Evolutionary conservation across 1,140 invertebrate genomes (phyloP), one percentile per base, ranked within the genome.

Genomic region (Lepidotrigona ventralis): DNA sequence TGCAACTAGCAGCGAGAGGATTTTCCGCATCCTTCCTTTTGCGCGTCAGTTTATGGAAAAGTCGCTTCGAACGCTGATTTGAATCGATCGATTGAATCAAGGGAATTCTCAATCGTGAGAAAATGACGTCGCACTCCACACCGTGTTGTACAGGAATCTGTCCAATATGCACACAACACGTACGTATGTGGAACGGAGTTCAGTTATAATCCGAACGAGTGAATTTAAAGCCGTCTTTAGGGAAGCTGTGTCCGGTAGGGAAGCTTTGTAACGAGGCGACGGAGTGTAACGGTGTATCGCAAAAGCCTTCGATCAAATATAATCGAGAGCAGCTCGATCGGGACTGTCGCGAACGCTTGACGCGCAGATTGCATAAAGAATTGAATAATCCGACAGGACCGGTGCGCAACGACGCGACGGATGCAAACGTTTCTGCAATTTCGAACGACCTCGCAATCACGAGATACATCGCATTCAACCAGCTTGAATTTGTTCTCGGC

Each of bases 301-400:
- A 12, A 56, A 21, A 64, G 6, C 54, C 66, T 51, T 66, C 64
- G 56, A 60, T 83, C 63, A 79, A 39, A 64, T 23, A 80, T 79
- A 83, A 88, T 88, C 73, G 86, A 29, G 54, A 79, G 70, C 76
- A 60, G 23, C 33, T 63, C 53, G 70, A 69, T 71, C 60, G 39
- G 14, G 15, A 29, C 75, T 83, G 83, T 81, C 74, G 26, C 68
- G 63, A 60, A 29, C 51, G 69, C 58, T 86, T 86, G 74, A 88
- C 81, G 58, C 78, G 87, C 70, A 46, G 87, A 79, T 86, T 86
- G 87, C 87, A 86, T 77, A 89, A 89, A 86, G 81, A 81, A 88
- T 89, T 86, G 81, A 68, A 79, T 84, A 84, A 89, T 83, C 87
- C 73, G 87, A 88, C 85, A 82, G 81, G 72, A 39, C 79, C 86